Base-by-base conservation (phyloP, 2,113 vertebrate genomes). In the Trogon melanurus region DNA sequence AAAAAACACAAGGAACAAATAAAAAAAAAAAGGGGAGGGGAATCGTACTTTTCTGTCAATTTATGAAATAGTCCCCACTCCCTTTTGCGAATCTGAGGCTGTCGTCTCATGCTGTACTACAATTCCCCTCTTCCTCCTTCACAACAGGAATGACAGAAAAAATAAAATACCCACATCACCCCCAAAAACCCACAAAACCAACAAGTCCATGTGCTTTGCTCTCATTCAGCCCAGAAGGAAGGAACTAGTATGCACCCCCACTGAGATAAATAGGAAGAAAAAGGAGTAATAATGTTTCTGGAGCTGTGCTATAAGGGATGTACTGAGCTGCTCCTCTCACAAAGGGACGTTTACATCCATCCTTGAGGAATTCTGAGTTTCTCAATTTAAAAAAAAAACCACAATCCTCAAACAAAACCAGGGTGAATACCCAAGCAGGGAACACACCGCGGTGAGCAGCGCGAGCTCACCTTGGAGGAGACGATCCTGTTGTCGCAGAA, bases 401-500 rank as follows among this genome's bases (percentile, higher is more conserved):
- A n/a, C 26, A 48, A 30, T 4, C 25, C 8, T 2, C 8, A 16
- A 15, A 38, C 3, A 30, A 25, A 8, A 6, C 0, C 16, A 64
- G 36, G 36, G 23, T 21, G 48, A 41, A 53, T 0, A 9, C 7
- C 27, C 0, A 0, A 78, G 53, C 29, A 36, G 58, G 58, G 7
- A 60, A 47, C 4, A 60, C 50, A 4, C 54, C 15, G 1, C 5
- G 23, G 2, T 2, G 30, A 32, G 74, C 10, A 4, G 20, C 67
- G 25, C 3, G 13, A 60, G 95, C 98, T 97, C 98, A 99, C 99
- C 99, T 99, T 99, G 93, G 99, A 99, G 69, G 99, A 99, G 93
- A 99, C 98, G 20, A 99, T 99, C 98, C 99, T 99, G 97, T 99
- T 99, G 97, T 99, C 98, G 64, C 99, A 99, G 98, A 99, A 99